Evolutionary conservation across 1,140 invertebrate genomes (phyloP).

Genomic region (Cepaea nemoralis): DNA sequence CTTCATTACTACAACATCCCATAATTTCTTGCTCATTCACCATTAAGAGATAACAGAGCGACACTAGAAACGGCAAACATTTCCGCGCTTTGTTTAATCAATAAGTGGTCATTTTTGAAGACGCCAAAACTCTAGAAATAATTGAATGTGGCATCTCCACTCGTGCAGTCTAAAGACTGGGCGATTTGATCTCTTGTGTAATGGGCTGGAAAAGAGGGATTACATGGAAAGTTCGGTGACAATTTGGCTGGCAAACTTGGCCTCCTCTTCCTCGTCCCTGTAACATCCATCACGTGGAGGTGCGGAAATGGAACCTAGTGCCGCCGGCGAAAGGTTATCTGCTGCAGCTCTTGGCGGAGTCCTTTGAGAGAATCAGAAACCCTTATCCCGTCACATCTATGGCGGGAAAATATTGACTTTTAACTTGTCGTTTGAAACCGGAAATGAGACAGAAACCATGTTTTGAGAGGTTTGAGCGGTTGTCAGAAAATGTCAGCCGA

Average conservation of each 20-base stretch:
- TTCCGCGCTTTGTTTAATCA: neutral
- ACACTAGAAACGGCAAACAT: neutral
- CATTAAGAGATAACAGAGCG: neutral
- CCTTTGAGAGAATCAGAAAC: neutral
- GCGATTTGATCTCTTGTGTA: slow-evolving; percentile 12
- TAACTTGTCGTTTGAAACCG: slow-evolving; percentile 38
- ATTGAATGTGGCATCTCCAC: slow-evolving; percentile 14
- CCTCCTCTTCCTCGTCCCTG: slow-evolving; percentile 6
- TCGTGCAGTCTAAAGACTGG: neutral
- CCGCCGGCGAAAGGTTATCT: slow-evolving; percentile 26
- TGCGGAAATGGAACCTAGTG: slow-evolving; percentile 35
- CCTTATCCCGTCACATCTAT: slow-evolving; percentile 19
- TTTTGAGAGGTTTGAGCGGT: slow-evolving; percentile 31
- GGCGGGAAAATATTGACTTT: slow-evolving; percentile 41
- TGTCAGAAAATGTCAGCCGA: slow-evolving; percentile 2
- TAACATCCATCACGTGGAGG: slow-evolving; percentile 31
- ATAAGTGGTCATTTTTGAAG: slow-evolving; percentile 12
- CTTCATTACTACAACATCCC: neutral
- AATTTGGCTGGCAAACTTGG: slow-evolving; percentile 33
- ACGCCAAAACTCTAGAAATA: neutral
- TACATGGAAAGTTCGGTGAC: slow-evolving; percentile 27
- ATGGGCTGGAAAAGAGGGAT: slow-evolving; percentile 31
- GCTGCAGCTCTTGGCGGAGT: neutral
- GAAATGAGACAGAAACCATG: slow-evolving; percentile 41
- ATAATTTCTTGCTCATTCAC: slow-evolving; percentile 2